Evolutionary conservation across 2,113 vertebrate species (phyloP).

Genomic region (Penelope pileata): DNA sequence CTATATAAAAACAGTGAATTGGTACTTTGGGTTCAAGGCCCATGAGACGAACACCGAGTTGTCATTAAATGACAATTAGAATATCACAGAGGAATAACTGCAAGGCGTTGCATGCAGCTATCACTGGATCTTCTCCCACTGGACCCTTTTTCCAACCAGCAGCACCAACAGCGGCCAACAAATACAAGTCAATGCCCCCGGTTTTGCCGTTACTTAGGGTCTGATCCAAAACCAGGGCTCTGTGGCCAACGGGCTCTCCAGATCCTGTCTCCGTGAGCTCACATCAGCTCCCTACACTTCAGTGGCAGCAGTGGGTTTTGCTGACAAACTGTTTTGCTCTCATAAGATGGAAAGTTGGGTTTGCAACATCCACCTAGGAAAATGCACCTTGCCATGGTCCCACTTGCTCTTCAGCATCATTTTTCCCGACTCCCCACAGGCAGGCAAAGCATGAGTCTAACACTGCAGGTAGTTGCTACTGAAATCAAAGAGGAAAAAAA

Average conservation of each 20-base stretch:
- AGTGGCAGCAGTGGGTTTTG: background rate
- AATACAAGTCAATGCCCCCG: background rate
- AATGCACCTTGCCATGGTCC: accelerated
- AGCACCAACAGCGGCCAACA: background rate
- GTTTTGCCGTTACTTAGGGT: background rate
- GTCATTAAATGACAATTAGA: background rate
- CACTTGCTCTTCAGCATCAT: background rate
- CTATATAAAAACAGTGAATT: background rate
- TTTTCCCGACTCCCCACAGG: background rate
- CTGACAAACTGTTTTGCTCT: background rate
- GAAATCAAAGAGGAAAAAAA: background rate
- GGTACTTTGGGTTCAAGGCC: background rate
- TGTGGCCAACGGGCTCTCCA: background rate
- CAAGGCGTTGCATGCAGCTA: background rate
- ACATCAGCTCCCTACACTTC: background rate
- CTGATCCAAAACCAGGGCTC: background rate
- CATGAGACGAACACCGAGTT: background rate
- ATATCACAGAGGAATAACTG: background rate
- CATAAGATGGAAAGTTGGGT: background rate
- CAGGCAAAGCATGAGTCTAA: accelerated
- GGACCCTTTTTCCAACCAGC: background rate
- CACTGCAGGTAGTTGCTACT: background rate
- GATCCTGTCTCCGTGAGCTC: background rate
- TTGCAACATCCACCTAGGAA: background rate
- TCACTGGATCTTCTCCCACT: background rate